Base-by-base conservation (phyloP, 1,140 invertebrate species). In the Meloidogyne floridensis region DNA sequence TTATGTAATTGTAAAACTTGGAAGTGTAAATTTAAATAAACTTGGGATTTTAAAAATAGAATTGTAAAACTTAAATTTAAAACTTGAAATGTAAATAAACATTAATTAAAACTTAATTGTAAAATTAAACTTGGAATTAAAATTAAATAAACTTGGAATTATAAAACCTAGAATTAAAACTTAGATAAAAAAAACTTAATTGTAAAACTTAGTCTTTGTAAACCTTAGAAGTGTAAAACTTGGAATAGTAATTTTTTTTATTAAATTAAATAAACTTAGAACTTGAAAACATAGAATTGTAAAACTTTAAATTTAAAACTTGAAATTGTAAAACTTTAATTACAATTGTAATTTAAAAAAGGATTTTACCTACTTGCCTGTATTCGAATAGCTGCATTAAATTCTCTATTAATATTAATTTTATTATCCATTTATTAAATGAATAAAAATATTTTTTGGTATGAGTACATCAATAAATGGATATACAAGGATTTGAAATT, bases 401-500 rank as follows among this genome's bases (percentile, higher is more conserved):
- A 65, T 65, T 65, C 59, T 65, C 59, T 65, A 65, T 65, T n/a
- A 65, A 47, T 47, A 47, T 47, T 47, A 47, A 47, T 47, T 47
- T 65, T 65, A n/a, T 65, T 65, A 65, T 65, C n/a, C 59, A 65
- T 65, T 65, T n/a, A 65, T n/a, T n/a, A 65, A n/a, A 65, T n/a
- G 7, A 3, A 15, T 15, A 59, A 59, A 59, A 65, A 65, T 65
- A 65, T 65, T 65, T 65, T 65, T 65, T 59, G 47, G 7, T 47
- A 47, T 47, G 47, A 0, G 47, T 47, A 47, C 47, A 47, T 47
- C 47, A 47, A 47, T 47, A 32, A 32, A 5, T 47, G 47, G 47
- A 47, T 47, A 47, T 32, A 32, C 32, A 32, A 32, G 32, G 32
- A 32, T 47, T 47, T 47, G 47, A 47, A 47, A 47, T 47, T 47